Base-by-base conservation (phyloP, 2,888 invertebrate genomes). In the Macaria liturata region DNA sequence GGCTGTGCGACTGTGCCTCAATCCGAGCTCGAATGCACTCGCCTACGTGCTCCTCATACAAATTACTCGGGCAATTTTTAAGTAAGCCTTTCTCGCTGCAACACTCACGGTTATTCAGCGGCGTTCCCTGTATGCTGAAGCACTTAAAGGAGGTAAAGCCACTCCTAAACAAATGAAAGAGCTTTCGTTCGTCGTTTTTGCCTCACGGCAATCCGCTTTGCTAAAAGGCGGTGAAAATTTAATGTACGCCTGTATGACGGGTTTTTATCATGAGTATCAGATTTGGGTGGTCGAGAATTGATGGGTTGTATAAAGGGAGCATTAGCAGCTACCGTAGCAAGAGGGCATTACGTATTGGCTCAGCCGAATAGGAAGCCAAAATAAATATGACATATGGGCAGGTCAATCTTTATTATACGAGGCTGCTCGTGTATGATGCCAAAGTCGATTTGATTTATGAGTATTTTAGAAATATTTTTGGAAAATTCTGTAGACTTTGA, bases 131-230 rank as follows among this genome's bases (percentile, higher is more conserved):
- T 83, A 83, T 84, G 83, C 79, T 80, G 74, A 69, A 84, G 85
- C 86, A 88, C 88, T 89, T 89, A 88, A 82, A 83, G 82, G 79
- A 83, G 80, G 83, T 80, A 81, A 83, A 84, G 84, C 85, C 80
- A 86, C 85, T 84, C 83, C 83, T 85, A 86, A 87, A 89, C 88
- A 87, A 89, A 88, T 88, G 85, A 87, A 89, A 88, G 84, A 85
- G 83, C 81, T 83, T 84, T 81, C 83, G 75, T 82, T 79, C 78
- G 74, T 73, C 78, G 77, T 79, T 79, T 83, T 81, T 75, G 72
- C 76, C 75, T 78, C 75, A 76, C 76, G 71, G 76, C 78, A 84
- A 88, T 85, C 84, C 84, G 84, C 84, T 88, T 86, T 83, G 77
- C 83, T 83, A 82, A 83, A 82, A 83, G 82, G 78, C 79, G 76